phyloP scores from a whole-genome alignment of 2,113 vertebrate species.

The Chaenogobius annularis region DNA sequence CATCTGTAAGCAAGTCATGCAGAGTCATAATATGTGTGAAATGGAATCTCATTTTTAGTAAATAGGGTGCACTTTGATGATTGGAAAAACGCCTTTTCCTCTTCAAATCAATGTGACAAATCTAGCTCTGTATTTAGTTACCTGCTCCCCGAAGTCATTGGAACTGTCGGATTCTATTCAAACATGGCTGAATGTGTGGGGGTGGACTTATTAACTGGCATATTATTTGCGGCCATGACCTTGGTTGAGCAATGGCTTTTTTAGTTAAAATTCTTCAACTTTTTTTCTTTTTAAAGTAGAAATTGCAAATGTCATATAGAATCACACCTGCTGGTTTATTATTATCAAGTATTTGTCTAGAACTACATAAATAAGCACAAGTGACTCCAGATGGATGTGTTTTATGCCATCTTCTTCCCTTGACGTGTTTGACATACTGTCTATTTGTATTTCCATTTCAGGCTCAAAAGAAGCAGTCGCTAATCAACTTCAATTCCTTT shows the following conservation, averaged over 20 bases:
- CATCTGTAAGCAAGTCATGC: background rate
- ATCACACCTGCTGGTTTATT: conserved; percentile 7
- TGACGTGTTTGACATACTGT: conserved; percentile 15
- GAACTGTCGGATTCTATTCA: conserved; percentile 2
- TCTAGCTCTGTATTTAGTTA: background rate
- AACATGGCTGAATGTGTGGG: conserved; percentile 6
- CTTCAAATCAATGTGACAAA: background rate
- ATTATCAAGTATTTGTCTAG: conserved; percentile 29
- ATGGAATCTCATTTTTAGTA: background rate
- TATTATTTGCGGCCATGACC: conserved; percentile 32
- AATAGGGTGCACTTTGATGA: background rate
- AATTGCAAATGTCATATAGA: background rate
- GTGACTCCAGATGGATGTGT: conserved; percentile 15
- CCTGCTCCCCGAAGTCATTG: background rate
- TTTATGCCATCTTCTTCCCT: conserved; percentile 7
- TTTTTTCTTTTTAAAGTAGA: background rate
- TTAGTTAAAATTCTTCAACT: background rate
- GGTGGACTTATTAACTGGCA: conserved; percentile 34
- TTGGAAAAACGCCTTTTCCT: background rate
- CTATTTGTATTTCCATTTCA: conserved; percentile 7
- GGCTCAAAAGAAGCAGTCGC: conserved; percentile 31
- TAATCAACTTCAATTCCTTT: conserved; percentile 44
- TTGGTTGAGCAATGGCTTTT: conserved; percentile 6
- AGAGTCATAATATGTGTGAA: background rate
- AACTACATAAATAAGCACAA: conserved; percentile 10